Evolutionary conservation across 2,888 invertebrate genomes (phyloP).

Genomic region (Scotopteryx bipunctaria): DNA sequence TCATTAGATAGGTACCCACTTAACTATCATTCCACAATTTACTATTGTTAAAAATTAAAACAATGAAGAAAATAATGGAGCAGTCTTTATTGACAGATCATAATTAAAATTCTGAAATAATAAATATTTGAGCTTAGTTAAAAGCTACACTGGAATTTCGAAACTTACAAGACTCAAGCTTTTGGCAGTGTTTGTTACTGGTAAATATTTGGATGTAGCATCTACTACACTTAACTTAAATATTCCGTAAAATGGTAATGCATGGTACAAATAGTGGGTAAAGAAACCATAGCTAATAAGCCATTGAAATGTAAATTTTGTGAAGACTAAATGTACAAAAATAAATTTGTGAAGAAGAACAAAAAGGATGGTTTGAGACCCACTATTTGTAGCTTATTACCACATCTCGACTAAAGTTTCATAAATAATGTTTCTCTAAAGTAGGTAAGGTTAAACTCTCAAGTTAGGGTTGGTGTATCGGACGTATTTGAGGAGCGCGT

Average conservation of each 20-base stretch:
- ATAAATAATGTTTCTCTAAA: constrained; percentile 31
- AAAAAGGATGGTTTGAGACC: constrained; percentile 15
- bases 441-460: constrained; percentile 80
- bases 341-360: too few species aligned
- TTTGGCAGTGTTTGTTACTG: constrained; percentile 42
- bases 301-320: constrained; percentile 1
- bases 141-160: constrained; percentile 37
- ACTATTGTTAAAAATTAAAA: constrained; percentile 33
- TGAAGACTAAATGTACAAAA: too few species aligned
- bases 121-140: constrained; percentile 60
- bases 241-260: constrained; percentile 20
- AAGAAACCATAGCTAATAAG: constrained; percentile 1
- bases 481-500: constrained; percentile 92
- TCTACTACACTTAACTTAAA: constrained; percentile 24
- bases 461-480: constrained; percentile 91
- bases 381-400: constrained; percentile 28
- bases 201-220: constrained; percentile 38
- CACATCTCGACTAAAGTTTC: constrained; percentile 34
- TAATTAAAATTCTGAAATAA: constrained; percentile 43
- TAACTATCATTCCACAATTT: too few species aligned
- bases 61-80: constrained; percentile 48
- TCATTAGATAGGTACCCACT: too few species aligned
- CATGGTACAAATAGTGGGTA: constrained; percentile 22
- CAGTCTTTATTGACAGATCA: constrained; percentile 76
- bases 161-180: constrained; percentile 26